These are phyloP conservation scores for Chloroclystis v-ata DNA, from an alignment of 2,888 invertebrate species.

Conservation along the genomic window DNA sequence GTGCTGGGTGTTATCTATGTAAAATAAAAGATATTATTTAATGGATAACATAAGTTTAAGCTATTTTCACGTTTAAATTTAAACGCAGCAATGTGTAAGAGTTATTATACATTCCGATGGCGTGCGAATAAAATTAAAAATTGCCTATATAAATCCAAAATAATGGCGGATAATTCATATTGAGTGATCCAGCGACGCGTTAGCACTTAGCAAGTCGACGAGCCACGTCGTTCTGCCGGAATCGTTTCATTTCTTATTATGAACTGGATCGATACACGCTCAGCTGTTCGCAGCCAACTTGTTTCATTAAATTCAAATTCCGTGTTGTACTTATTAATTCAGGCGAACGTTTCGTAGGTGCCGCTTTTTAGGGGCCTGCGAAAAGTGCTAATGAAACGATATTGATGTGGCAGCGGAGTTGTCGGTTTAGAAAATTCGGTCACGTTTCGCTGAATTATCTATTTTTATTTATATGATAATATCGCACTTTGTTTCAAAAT, in stretches of 20 bases:
- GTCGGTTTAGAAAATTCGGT: neutral
- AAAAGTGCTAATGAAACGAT: slow-evolving; percentile 15
- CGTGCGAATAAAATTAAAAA: no score
- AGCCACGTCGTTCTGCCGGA: slow-evolving; percentile 23
- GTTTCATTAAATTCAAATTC: slow-evolving; percentile 80
- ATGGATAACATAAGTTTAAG: no score
- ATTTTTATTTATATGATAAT: neutral
- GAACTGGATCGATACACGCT: slow-evolving; percentile 64
- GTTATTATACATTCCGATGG: no score
- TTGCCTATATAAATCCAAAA: no score
- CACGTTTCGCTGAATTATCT: neutral
- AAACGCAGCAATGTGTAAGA: no score
- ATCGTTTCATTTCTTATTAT: slow-evolving; percentile 46
- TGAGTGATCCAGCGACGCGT: slow-evolving; percentile 23
- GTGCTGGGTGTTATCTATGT: no score
- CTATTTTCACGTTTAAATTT: no score
- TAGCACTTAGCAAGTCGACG: slow-evolving; percentile 26
- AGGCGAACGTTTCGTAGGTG: slow-evolving; percentile 51
- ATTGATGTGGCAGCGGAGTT: slow-evolving; percentile 5
- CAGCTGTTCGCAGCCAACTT: slow-evolving; percentile 72
- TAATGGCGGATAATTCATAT: slow-evolving; percentile 26
- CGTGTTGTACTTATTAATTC: slow-evolving; percentile 79
- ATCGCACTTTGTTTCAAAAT: no score
- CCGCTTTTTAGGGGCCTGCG: slow-evolving; percentile 27
- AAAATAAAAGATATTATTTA: no score